Percentiles rank a stretch among this genome's conserved stretches.
Evolutionary conservation across 2,797 vertebrate genomes (phyloP).

Genomic region (Microcaecilia unicolor): DNA sequence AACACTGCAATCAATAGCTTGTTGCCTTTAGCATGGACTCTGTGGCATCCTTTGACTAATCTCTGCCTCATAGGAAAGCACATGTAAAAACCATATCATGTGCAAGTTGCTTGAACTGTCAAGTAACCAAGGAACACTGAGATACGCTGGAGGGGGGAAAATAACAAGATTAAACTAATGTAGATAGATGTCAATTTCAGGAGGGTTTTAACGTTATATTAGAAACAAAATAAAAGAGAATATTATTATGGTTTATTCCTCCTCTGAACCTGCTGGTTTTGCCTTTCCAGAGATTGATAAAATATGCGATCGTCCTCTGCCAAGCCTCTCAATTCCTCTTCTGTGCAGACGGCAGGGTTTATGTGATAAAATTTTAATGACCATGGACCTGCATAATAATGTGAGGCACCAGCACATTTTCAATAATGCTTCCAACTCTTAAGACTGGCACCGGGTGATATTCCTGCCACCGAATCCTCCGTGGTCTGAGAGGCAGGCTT

Average conservation of each 20-base stretch:
- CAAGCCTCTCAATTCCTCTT: conserved; percentile 45
- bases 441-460: conserved; percentile 31
- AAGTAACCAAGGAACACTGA: conserved; percentile 37
- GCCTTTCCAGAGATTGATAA: conserved; percentile 47
- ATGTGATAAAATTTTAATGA: conserved; percentile 61
- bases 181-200: conserved; percentile 45
- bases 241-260: conserved; percentile 39
- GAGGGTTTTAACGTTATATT: conserved; percentile 31
- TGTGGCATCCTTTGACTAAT: conserved; percentile 41
- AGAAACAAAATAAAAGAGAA: conserved; percentile 51
- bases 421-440: conserved; percentile 34
- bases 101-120: conserved; percentile 41
- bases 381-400: conserved; percentile 44
- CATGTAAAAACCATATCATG: conserved; percentile 35
- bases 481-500: conserved; percentile 30
- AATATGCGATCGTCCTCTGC: conserved; percentile 43
- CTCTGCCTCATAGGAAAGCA: conserved; percentile 38
- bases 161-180: conserved; percentile 43
- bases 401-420: conserved; percentile 40
- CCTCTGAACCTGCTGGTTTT: conserved; percentile 37
- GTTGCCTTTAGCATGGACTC: conserved; percentile 24
- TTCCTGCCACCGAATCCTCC: conserved; percentile 25
- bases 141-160: conserved; percentile 27
- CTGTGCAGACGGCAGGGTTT: conserved; percentile 42
- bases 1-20: conserved; percentile 34